These are phyloP conservation scores for Trematomus loennbergii DNA, from an alignment of 2,113 vertebrate species.

Conservation along the genomic window DNA sequence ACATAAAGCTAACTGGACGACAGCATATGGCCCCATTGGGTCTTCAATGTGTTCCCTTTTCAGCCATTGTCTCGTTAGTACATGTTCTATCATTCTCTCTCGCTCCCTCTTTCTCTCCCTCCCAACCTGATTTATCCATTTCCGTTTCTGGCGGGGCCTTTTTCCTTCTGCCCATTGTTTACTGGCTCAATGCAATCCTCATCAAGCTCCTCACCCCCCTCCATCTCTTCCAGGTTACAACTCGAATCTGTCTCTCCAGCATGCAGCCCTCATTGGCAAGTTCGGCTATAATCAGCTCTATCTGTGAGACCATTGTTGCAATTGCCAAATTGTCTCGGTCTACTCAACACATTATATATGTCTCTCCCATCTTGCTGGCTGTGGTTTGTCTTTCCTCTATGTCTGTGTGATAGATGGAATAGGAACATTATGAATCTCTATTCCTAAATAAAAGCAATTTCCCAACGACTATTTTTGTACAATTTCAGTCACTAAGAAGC, in stretches of 20 bases:
- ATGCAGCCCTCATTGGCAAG: slow-evolving; percentile 25
- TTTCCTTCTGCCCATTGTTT: slow-evolving; percentile 32
- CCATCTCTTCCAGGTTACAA: not conserved
- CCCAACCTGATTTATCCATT: slow-evolving; percentile 22
- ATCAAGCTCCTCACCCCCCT: slow-evolving; percentile 11
- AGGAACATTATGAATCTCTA: not conserved
- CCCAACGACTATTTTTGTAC: not conserved
- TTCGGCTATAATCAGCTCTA: slow-evolving; percentile 16
- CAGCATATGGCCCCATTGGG: slow-evolving; percentile 17
- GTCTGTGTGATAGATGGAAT: not conserved
- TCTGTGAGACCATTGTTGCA: slow-evolving; percentile 26
- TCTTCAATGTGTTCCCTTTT: slow-evolving; percentile 42
- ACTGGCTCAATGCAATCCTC: slow-evolving; percentile 13
- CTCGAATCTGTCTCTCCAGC: slow-evolving; percentile 9
- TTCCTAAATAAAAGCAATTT: slow-evolving; percentile 11
- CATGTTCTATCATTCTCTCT: slow-evolving; percentile 30
- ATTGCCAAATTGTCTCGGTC: slow-evolving; percentile 18
- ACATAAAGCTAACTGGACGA: slow-evolving; percentile 16
- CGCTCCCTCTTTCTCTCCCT: slow-evolving; percentile 23
- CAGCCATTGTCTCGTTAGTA: slow-evolving; percentile 36
- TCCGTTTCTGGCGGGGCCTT: slow-evolving; percentile 27
- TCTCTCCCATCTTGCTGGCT: not conserved
- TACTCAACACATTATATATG: not conserved
- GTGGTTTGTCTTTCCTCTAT: slow-evolving; percentile 1
- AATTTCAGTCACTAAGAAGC: not conserved